A percentile compares a stretch with the other conserved stretches of the same genome.
These are phyloP conservation scores for Parauchenoglanis ngamensis DNA, from an alignment of 2,797 vertebrate species.

Conservation along the genomic window DNA sequence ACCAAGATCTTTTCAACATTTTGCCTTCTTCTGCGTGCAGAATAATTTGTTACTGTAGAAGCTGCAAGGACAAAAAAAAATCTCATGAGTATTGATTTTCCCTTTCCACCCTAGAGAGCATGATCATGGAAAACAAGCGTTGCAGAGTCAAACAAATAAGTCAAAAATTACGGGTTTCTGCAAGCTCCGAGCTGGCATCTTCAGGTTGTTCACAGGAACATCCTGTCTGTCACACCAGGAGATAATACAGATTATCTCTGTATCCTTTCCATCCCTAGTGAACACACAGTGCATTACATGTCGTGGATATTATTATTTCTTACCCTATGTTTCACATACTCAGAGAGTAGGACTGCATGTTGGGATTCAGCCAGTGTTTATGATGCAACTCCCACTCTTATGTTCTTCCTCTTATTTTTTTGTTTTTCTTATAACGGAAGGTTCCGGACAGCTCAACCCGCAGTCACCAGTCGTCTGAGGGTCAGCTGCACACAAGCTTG, in stretches of 20 bases:
- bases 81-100: conserved; percentile 2
- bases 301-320: conserved; percentile 8
- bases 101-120: neutral
- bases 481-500: conserved; percentile 51
- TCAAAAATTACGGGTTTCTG: conserved; percentile 45
- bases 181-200: conserved; percentile 54
- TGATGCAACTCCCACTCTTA: conserved; percentile 36
- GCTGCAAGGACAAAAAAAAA: conserved; percentile 8
- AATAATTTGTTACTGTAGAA: conserved; percentile 27
- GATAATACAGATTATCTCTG: conserved; percentile 51
- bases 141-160: neutral
- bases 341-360: neutral
- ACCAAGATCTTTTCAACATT: conserved; percentile 18
- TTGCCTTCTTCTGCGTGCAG: conserved; percentile 1
- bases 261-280: neutral
- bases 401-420: conserved; percentile 6
- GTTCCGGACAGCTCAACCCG: conserved; percentile 62
- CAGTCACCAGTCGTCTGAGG: conserved; percentile 58
- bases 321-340: neutral
- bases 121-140: neutral
- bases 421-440: conserved; percentile 53
- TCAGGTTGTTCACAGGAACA: conserved; percentile 54
- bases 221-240: conserved; percentile 58
- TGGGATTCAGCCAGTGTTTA: conserved; percentile 59
- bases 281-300: neutral